Percentiles rank a stretch among this genome's conserved stretches.
Evolutionary conservation across 2,113 vertebrate species (phyloP).

Genomic region (Pipa parva): DNA sequence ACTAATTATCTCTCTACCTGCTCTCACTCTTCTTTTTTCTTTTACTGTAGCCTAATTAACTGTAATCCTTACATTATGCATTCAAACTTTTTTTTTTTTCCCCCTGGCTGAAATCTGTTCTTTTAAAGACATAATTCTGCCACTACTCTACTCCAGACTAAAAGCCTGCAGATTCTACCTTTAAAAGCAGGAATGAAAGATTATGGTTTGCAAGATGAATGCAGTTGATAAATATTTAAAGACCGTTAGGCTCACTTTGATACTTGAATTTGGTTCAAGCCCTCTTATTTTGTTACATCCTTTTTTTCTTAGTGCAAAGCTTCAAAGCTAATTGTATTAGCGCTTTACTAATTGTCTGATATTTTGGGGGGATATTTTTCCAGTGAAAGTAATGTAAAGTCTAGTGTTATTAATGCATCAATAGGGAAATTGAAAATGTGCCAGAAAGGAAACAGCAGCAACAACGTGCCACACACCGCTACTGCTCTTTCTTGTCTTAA

Average conservation of each 20-base stretch:
- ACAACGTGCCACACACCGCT: too few relatives aligned
- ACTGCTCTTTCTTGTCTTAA: too few relatives aligned
- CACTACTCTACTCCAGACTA: background rate
- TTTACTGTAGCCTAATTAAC: slow-evolving; percentile 38
- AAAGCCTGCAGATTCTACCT: slow-evolving; percentile 17
- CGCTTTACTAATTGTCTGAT: background rate
- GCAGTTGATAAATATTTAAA: slow-evolving; percentile 32
- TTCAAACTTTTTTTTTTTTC: slow-evolving; percentile 30
- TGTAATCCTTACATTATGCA: slow-evolving; percentile 41
- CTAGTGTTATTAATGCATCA: too few relatives aligned
- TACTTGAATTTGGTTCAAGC: slow-evolving; percentile 28
- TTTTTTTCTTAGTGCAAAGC: slow-evolving; percentile 2
- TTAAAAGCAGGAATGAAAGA: slow-evolving; percentile 40
- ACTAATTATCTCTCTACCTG: slow-evolving; percentile 41
- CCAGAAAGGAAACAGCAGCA: too few relatives aligned
- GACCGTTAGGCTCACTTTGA: slow-evolving; percentile 16
- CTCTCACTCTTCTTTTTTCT: slow-evolving; percentile 19
- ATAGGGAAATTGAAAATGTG: too few relatives aligned
- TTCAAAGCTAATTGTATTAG: slow-evolving; percentile 4
- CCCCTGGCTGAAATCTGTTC: slow-evolving; percentile 15
- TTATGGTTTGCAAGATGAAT: slow-evolving; percentile 37
- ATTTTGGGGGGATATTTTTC: too few relatives aligned
- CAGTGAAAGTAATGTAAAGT: too few relatives aligned
- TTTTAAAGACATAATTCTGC: slow-evolving; percentile 2
- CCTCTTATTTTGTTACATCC: slow-evolving; percentile 17